phyloP scores from a whole-genome alignment of 37 sponge, comb jelly and placozoan genomes.

The Beroe ovata region DNA sequence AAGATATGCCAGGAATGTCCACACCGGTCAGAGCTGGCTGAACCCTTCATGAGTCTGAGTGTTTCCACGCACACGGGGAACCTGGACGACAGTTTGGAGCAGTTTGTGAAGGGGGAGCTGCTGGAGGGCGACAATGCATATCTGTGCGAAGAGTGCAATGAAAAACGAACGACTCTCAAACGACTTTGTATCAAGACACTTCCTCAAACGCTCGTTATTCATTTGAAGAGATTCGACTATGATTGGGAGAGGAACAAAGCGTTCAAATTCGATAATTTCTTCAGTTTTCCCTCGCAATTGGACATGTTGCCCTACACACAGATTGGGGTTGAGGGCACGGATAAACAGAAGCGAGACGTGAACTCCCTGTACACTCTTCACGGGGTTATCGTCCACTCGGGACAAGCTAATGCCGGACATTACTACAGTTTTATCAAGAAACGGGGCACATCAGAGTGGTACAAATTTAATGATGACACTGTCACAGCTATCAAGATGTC shows the following conservation, averaged over 20 bases:
- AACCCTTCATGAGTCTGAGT: slow-evolving; percentile 80
- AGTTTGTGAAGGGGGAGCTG: slow-evolving; percentile 91
- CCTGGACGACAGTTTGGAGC: slow-evolving; percentile 83
- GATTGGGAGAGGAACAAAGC: slow-evolving; percentile 94
- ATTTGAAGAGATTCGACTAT: slow-evolving; percentile 91
- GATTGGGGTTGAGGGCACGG: slow-evolving; percentile 72
- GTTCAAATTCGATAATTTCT: slow-evolving; percentile 89
- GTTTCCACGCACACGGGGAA: slow-evolving; percentile 75
- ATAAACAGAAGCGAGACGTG: slow-evolving; percentile 64
- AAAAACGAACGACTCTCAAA: slow-evolving; percentile 93
- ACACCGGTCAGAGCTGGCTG: slow-evolving; percentile 80
- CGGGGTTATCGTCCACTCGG: slow-evolving; percentile 90
- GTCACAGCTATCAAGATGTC: slow-evolving; percentile 82
- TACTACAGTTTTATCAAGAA: slow-evolving; percentile 92
- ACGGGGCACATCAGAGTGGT: slow-evolving; percentile 75
- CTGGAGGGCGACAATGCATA: slow-evolving; percentile 96
- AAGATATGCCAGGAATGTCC: slow-evolving; percentile 90
- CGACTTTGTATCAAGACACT: slow-evolving; percentile 88
- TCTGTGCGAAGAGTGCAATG: slow-evolving; percentile 89
- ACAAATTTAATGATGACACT: slow-evolving; percentile 84
- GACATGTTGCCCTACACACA: slow-evolving; percentile 93
- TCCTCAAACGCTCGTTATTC: slow-evolving; percentile 85
- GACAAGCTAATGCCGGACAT: slow-evolving; percentile 95
- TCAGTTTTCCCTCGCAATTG: slow-evolving; percentile 77
- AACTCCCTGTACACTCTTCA: slow-evolving; percentile 73